Conservation (phyloP, 2,888 invertebrate species). For the Himalopsyche japonica region DNA sequence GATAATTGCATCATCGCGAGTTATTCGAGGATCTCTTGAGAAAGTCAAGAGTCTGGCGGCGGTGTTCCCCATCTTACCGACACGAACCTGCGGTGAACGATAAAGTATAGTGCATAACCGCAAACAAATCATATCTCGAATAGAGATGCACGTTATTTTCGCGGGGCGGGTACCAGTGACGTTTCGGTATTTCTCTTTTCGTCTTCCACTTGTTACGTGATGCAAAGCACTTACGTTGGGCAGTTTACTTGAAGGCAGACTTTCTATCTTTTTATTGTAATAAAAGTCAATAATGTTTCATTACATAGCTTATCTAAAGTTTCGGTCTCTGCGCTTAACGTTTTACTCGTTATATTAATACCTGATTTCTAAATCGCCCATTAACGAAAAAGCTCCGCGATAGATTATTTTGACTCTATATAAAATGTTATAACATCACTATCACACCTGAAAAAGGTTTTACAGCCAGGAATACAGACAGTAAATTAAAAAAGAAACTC, state of each 20-base stretch:
- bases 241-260: not conserved
- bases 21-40: not conserved
- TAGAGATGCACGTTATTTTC: constrained; percentile 39
- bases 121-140: constrained; percentile 41
- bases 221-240: not conserved
- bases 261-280: not conserved
- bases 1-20: not conserved
- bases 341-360: no score
- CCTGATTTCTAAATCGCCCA: no score
- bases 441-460: no score
- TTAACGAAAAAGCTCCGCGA: no score
- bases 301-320: no score
- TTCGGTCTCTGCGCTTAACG: no score
- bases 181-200: constrained; percentile 17
- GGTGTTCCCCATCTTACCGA: not conserved
- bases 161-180: constrained; percentile 21
- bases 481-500: no score
- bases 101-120: constrained; percentile 31
- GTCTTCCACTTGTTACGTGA: not conserved
- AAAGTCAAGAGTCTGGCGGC: not conserved
- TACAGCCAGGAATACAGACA: no score
- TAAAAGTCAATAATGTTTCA: no score
- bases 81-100: not conserved
- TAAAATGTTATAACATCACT: no score
- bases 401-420: no score